Percentiles rank a stretch among this genome's conserved stretches.
Conservation (phyloP, 2,888 invertebrate genomes). For the Tetragnatha montana region DNA sequence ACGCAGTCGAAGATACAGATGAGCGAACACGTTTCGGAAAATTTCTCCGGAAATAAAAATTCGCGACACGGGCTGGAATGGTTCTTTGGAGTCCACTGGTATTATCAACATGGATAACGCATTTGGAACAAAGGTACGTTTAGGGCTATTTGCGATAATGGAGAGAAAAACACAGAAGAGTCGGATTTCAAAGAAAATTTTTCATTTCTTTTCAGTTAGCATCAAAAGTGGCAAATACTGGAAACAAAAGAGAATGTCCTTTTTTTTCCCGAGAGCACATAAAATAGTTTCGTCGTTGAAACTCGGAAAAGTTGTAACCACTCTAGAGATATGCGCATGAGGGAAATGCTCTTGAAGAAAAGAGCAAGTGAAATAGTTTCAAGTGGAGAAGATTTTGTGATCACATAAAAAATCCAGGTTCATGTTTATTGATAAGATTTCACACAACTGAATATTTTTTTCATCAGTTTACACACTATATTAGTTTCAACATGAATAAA, state of each 20-base stretch:
- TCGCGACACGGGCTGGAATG: neutral
- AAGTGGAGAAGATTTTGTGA: too few relatives aligned
- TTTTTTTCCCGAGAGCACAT: neutral
- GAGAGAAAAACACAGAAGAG: neutral
- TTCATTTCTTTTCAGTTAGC: neutral
- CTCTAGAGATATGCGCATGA: too few relatives aligned
- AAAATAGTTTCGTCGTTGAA: neutral
- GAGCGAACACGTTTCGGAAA: neutral
- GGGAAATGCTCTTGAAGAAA: too few relatives aligned
- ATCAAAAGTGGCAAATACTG: neutral
- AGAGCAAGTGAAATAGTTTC: too few relatives aligned
- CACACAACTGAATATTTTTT: too few relatives aligned
- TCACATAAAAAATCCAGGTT: too few relatives aligned
- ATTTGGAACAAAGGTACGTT: constrained; percentile 21
- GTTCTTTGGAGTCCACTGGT: constrained; percentile 17
- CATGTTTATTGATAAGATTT: too few relatives aligned
- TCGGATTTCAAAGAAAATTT: neutral
- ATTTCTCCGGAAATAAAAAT: neutral
- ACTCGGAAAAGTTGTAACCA: neutral
- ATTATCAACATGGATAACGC: constrained; percentile 43
- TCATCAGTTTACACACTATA: too few relatives aligned
- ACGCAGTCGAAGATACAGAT: constrained; percentile 9
- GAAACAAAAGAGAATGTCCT: neutral
- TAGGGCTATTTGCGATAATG: constrained; percentile 27
- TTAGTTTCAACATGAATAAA: too few relatives aligned